phyloP scores from a whole-genome alignment of 2,113 vertebrate species.

The Tachuris rubrigastra region DNA sequence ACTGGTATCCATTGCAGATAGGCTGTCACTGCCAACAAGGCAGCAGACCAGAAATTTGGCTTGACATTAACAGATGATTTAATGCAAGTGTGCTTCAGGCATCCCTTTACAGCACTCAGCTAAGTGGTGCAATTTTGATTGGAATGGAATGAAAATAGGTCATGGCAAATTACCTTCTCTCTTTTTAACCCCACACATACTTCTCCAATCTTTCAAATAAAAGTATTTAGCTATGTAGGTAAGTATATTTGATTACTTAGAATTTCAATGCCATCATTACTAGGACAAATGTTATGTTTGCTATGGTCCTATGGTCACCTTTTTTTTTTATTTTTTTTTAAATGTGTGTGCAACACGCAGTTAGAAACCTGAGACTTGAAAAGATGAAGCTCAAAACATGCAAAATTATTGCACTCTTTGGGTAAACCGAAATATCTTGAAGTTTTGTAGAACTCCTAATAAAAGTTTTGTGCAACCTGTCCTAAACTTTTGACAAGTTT shows the following conservation, averaged over 20 bases:
- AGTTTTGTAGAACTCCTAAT: neutral
- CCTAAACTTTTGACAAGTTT: neutral
- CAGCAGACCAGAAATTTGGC: neutral
- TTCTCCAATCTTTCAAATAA: constrained; percentile 21
- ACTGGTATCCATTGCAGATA: neutral
- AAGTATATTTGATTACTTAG: neutral
- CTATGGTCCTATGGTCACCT: neutral
- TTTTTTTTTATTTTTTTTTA: neutral
- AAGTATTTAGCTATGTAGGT: constrained; percentile 8
- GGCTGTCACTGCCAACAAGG: neutral
- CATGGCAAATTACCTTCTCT: constrained; percentile 38
- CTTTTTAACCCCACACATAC: neutral
- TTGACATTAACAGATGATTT: constrained; percentile 20
- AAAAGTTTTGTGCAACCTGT: neutral
- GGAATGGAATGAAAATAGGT: constrained; percentile 58
- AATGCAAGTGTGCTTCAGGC: constrained; percentile 4
- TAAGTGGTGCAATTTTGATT: constrained; percentile 43
- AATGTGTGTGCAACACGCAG: neutral
- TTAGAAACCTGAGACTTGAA: neutral
- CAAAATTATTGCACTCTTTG: neutral
- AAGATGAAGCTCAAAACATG: neutral
- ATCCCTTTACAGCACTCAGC: constrained; percentile 7
- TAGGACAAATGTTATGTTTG: constrained; percentile 5
- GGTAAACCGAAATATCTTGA: neutral
- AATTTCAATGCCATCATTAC: neutral